Evolutionary conservation across 2,113 vertebrate genomes (phyloP).

Genomic region (Sinocyclocheilus anshuiensis): DNA sequence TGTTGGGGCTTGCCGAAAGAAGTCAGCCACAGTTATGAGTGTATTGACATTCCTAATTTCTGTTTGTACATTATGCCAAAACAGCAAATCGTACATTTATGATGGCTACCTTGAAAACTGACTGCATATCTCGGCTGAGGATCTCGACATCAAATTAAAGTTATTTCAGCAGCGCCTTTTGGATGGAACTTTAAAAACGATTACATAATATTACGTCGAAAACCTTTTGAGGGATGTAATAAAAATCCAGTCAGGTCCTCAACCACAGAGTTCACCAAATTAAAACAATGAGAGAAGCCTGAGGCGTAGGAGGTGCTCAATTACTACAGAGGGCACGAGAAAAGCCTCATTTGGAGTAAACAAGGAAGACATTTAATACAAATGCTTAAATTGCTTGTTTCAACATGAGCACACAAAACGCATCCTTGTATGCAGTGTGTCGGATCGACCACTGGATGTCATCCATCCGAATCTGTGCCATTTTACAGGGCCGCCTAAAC

Average conservation of each 20-base stretch:
- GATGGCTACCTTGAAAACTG: slow-evolving; percentile 7
- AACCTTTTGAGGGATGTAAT: not conserved
- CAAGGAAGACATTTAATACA: not conserved
- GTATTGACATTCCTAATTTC: slow-evolving; percentile 79
- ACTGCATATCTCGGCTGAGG: not conserved
- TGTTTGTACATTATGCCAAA: slow-evolving; percentile 71
- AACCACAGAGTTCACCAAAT: slow-evolving; percentile 4
- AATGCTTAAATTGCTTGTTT: not conserved
- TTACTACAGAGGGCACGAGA: not conserved
- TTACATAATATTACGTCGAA: not conserved
- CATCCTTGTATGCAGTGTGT: slow-evolving; percentile 72
- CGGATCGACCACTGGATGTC: slow-evolving; percentile 76
- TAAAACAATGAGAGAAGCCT: slow-evolving; percentile 17
- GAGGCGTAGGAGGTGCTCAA: not conserved
- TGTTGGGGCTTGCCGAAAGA: slow-evolving; percentile 69
- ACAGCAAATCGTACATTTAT: slow-evolving; percentile 57
- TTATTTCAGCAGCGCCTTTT: not conserved
- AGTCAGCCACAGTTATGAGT: slow-evolving; percentile 77
- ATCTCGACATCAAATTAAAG: not conserved
- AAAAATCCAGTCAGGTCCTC: slow-evolving; percentile 3
- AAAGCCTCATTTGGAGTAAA: slow-evolving; percentile 9
- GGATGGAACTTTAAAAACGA: not conserved
- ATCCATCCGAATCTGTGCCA: slow-evolving; percentile 66
- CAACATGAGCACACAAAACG: not conserved
- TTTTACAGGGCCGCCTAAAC: slow-evolving; percentile 45